A percentile compares a stretch with the other conserved stretches of the same genome.
phyloP scores from a whole-genome alignment of 2,113 vertebrate genomes.

The Seriola aureovittata region DNA sequence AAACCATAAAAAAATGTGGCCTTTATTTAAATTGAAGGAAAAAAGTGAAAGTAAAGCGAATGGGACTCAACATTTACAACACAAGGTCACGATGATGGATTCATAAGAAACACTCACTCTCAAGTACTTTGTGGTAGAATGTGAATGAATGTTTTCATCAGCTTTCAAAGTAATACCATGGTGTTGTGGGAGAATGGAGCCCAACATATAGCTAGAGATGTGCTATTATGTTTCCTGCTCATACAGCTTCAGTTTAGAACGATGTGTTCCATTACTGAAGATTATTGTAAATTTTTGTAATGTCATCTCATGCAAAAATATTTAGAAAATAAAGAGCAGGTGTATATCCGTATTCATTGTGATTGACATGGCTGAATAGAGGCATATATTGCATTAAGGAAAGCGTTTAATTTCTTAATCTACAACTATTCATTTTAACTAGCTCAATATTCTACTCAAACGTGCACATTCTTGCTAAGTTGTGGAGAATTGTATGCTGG shows the following conservation, averaged over 20 bases:
- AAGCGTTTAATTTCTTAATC: too few species aligned
- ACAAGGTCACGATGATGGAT: not conserved
- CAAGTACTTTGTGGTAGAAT: not conserved
- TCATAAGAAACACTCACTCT: not conserved
- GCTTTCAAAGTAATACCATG: not conserved
- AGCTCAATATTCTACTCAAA: not conserved
- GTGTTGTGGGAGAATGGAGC: too few species aligned
- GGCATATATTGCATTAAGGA: too few species aligned
- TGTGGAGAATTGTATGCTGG: not conserved
- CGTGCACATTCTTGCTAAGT: not conserved
- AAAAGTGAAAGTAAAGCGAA: not conserved
- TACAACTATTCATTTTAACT: not conserved
- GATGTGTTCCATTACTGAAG: too few species aligned
- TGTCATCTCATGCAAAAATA: too few species aligned
- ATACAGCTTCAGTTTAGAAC: too few species aligned
- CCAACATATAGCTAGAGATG: too few species aligned
- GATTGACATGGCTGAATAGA: too few species aligned
- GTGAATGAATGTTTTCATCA: not conserved
- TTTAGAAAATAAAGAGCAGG: too few species aligned
- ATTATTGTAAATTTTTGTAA: too few species aligned
- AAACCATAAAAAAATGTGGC: not conserved
- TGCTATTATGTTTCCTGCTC: too few species aligned
- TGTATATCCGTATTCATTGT: too few species aligned
- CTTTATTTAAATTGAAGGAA: not conserved
- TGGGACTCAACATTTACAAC: not conserved